Conservation (phyloP, 2,888 invertebrate genomes). For the Villa cingulata region DNA sequence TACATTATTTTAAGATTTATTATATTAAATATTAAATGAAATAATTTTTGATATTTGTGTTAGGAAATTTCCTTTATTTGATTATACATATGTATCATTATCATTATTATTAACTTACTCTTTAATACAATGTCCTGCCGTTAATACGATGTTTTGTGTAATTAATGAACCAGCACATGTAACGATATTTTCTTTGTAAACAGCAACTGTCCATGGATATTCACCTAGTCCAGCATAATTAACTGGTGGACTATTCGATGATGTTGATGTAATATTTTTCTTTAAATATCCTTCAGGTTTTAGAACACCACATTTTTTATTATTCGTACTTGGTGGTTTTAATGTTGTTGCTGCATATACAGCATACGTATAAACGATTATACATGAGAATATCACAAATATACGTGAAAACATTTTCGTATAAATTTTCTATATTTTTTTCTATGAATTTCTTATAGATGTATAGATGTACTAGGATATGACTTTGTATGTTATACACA, state of each 20-base stretch:
- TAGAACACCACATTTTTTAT: slow-evolving; percentile 6
- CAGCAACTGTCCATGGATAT: slow-evolving; percentile 65
- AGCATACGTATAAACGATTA: neutral
- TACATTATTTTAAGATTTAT: too few species aligned
- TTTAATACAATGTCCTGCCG: slow-evolving; percentile 42
- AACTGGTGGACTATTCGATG: too few species aligned
- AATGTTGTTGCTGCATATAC: slow-evolving; percentile 1
- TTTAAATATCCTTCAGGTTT: slow-evolving; percentile 1
- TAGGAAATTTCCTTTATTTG: too few species aligned
- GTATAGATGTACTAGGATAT: too few species aligned
- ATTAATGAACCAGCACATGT: slow-evolving; percentile 54
- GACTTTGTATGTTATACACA: too few species aligned
- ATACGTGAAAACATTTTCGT: slow-evolving; percentile 2
- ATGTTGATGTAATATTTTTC: neutral
- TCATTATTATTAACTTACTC: slow-evolving; percentile 31
- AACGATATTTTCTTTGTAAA: slow-evolving; percentile 40
- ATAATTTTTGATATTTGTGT: too few species aligned
- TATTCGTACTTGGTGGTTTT: slow-evolving; percentile 1
- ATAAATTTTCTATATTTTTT: too few species aligned
- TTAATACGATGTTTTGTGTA: too few species aligned
- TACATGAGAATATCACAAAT: slow-evolving; percentile 1
- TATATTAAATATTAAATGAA: too few species aligned
- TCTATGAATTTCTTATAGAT: too few species aligned
- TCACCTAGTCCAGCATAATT: slow-evolving; percentile 54
- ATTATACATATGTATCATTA: too few species aligned